Evolutionary conservation across 2,888 invertebrate genomes (phyloP), one percentile per base, ranked within the genome.

Genomic region (Lithophane ornitopus): DNA sequence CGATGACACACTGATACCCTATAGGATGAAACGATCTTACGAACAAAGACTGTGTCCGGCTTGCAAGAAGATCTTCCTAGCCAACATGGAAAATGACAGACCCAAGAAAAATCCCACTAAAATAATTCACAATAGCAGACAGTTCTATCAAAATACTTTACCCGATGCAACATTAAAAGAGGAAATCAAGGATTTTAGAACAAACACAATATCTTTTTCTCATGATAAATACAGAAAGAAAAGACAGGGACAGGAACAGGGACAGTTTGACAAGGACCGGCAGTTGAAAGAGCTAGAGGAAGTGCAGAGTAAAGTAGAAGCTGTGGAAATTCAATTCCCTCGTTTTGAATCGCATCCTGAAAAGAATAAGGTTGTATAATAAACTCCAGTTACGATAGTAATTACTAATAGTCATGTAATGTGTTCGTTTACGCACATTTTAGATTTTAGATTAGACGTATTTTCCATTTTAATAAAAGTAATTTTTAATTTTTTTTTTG

Each of bases 271-370:
- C 0, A 85, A 72, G 41, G 85, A 89, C 0, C 89, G 88, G 41
- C 89, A 90, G 52, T 54, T 91, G 14, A 91, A 91, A 70, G 88
- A 91, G 62, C 75, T 93, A 11, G 90, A 90, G 4, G 89, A 89
- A 70, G 86, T 93, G 14, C 89, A 92, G 22, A 90, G 56, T 61
- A 92, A 89, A 76, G 79, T 92, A 11, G 89, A 92, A 7, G 80
- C 81, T 26, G 87, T 91, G 0, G 73, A 87, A 41, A 67, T 91
- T 3, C 56, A 34, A 9, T 8, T 76, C 1, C 85, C 84, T 3
- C 75, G 26, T 8, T 78, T 75, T 49, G 67, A 63, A 0, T 75
- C 9, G 1, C 66, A 44, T 2, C 0, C 44, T 16, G 34, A 63
- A 19, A 59, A 12, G 4, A 41, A 52, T 12, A 3, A 2, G 0